Evolutionary conservation across 2,113 vertebrate genomes (phyloP), one percentile per base, ranked within the genome.

Genomic region (Myotis lucifugus): DNA sequence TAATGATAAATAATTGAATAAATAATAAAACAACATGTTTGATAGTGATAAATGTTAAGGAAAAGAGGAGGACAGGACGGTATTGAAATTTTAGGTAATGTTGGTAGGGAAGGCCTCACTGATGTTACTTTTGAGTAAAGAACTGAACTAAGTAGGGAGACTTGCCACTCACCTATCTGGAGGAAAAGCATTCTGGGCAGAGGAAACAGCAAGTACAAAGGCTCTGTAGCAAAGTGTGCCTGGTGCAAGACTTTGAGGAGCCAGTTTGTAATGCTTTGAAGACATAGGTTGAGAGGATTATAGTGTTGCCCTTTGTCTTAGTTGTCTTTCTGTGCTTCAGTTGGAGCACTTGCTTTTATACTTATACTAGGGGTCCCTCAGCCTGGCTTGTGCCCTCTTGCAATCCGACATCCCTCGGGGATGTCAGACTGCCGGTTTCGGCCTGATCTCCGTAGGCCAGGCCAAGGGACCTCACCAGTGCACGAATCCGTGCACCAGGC

Each of bases 1-100:
- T 74, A 76, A 85, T 89, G 56, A 81, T 76, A 87, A 50, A 8
- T 52, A 85, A 91, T 12, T 25, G 56, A 54, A 88, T 82, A 93
- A 87, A 25, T 27, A 74, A 52, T 84, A 79, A 74, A n/a, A 34
- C 18, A 77, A 14, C 40, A 37, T 84, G 23, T 91, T 84, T 64
- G 46, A 79, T 79, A 73, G 7, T 88, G 72, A 84, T 18, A 85
- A 27, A 56, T 81, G 12, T 88, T 72, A 81, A 72, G 59, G 42
- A 81, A 77, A 74, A 78, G 17, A n/a, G 18, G 48, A 88, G 6
- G 40, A 66, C 6, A 74, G 48, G 7, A 37, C 46, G 69, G 6
- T 77, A 54, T 74, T 94, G 50, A 52, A 52, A 89, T 90, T 78
- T 92, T 94, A 67, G 77, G n/a, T 54, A 29, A 48, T 27, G 1